A percentile compares a stretch with the other conserved stretches of the same genome.
These are phyloP conservation scores for Paragorgia papillata DNA, from an alignment of 92 coral and sea anemone genomes.

Conservation along the genomic window DNA sequence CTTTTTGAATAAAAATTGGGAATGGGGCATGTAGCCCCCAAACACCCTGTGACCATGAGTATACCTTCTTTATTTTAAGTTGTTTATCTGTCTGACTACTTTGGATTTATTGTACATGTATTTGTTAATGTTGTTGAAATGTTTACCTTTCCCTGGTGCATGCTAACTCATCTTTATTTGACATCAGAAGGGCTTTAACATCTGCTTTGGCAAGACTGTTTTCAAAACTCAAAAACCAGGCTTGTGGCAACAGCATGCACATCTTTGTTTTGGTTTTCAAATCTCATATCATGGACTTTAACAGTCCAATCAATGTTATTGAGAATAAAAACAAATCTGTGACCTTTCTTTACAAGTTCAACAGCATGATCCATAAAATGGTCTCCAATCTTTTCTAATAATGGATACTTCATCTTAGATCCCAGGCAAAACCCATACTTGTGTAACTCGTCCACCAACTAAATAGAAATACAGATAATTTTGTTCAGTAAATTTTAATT, in stretches of 20 bases:
- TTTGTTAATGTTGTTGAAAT: too few species aligned
- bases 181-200: conserved; percentile 6
- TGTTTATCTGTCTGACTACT: too few species aligned
- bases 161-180: background rate
- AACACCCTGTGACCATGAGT: too few species aligned
- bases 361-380: conserved; percentile 18
- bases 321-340: background rate
- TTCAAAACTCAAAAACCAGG: conserved; percentile 29
- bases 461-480: background rate
- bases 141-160: conserved; percentile 39
- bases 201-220: background rate
- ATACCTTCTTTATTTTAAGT: too few species aligned
- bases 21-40: too few species aligned
- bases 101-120: too few species aligned
- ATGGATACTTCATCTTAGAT: background rate
- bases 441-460: conserved; percentile 49
- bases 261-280: background rate
- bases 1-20: too few species aligned
- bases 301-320: conserved; percentile 2
- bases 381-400: background rate
- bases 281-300: conserved; percentile 9
- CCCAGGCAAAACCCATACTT: conserved; percentile 43
- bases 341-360: conserved; percentile 13
- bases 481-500: conserved; percentile 13
- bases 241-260: conserved; percentile 5